These are phyloP conservation scores for Fulica atra DNA, from an alignment of 2,113 vertebrate species.

Conservation along the genomic window DNA sequence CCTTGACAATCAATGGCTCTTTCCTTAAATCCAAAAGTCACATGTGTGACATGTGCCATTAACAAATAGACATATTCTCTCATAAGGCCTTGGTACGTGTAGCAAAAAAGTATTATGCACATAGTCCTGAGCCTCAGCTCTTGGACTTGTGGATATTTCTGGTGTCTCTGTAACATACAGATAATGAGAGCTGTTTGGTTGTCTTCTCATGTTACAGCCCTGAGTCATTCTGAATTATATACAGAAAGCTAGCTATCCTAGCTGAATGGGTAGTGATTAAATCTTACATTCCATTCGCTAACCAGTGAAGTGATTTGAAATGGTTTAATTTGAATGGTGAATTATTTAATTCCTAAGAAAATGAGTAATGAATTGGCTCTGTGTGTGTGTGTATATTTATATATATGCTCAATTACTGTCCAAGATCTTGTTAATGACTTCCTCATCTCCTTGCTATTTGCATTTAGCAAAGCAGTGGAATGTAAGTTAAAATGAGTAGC, in stretches of 20 bases:
- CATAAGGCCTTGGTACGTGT: neutral
- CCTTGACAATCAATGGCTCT: neutral
- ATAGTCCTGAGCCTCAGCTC: neutral
- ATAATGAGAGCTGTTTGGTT: neutral
- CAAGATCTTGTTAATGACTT: constrained; percentile 6
- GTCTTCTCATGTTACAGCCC: neutral
- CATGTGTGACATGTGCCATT: neutral
- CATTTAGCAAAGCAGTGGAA: neutral
- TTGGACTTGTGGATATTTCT: neutral
- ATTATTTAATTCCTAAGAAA: constrained; percentile 13
- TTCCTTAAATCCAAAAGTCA: neutral
- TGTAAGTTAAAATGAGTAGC: neutral
- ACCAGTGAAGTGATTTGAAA: neutral
- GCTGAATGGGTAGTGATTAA: neutral
- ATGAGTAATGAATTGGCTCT: neutral
- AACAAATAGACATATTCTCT: accelerated
- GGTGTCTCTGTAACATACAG: neutral
- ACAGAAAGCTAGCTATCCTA: neutral
- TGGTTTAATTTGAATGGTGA: neutral
- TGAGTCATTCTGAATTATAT: neutral
- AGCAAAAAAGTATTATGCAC: neutral
- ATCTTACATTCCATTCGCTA: neutral
- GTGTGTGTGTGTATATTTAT: neutral
- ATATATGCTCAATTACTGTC: neutral
- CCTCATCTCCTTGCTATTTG: neutral